Evolutionary conservation across 1,140 invertebrate species (phyloP), one percentile per base, ranked within the genome.

Genomic region (Teleogryllus occipitalis): DNA sequence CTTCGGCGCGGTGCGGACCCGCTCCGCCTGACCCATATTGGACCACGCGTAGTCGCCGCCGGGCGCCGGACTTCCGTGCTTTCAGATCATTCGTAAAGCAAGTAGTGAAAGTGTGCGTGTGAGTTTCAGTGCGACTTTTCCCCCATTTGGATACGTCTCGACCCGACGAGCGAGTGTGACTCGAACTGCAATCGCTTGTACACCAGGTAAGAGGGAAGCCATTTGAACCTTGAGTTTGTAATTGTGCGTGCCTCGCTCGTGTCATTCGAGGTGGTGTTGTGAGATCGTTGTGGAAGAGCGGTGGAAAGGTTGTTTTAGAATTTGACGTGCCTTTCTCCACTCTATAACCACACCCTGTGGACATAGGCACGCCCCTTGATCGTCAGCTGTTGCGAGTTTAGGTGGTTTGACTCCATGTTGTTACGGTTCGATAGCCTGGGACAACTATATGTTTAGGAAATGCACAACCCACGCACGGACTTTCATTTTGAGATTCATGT

Each of bases 341-440:
- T 39, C 27, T 1, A 65, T 65, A 65, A 65, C 54, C 54, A 65
- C 54, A 65, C 54, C 54, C 54, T 14, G 54, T 14, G 18, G 54
- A 65, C 54, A 65, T 18, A 65, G 54, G 10, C 54, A 65, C 54
- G 54, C 54, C 54, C 54, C 54, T 65, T 65, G 54, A 65, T 65
- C 54, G 54, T 65, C 54, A 65, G 54, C 54, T 65, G 54, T 65
- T 65, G 18, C 54, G 54, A 18, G 10, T 65, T 65, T 65, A 65
- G 54, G 54, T 65, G 54, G 54, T 65, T 65, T 65, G 54, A 65
- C 54, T 65, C 54, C 54, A 65, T 65, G 54, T 65, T 65, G 54
- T 18, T 65, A 65, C 54, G 54, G 54, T 65, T 65, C 54, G 54
- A 65, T 65, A 65, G 10, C 54, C 54, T 65, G 54, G 10, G 54